Evolutionary conservation across 92 coral and sea anemone genomes (phyloP), one percentile per base, ranked within the genome.

Genomic region (Actinernus sp.): DNA sequence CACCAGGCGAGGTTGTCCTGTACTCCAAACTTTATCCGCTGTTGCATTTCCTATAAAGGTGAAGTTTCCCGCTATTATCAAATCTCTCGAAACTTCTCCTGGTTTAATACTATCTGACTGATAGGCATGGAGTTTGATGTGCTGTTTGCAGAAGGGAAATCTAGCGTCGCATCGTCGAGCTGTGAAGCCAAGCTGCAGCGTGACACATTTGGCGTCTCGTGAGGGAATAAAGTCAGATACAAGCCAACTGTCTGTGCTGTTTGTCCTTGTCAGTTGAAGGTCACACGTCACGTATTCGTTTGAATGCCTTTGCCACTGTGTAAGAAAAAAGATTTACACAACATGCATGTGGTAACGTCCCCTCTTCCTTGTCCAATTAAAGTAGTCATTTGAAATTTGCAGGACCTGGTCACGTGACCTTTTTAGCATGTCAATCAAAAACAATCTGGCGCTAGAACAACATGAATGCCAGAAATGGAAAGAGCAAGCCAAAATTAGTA

Each of bases 231-330:
- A 82, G 14, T 87, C 78, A 4, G 93, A 87, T 36, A 81, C 63
- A 27, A 87, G 37, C 93, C 93, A 87, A 65, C 78, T 87, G 74
- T 87, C 63, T 0, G 93, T 69, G 40, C 55, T 61, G 41, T 65
- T 82, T 23, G 71, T 69, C 39, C 19, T 21, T 0, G 93, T 87
- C 25, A 71, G 59, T 23, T 61, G 38, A 11, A 87, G 63, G 49
- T 87, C 93, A 31, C 93, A 87, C 14, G 73, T 82, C 2, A 63
- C 70, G 71, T 87, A 82, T 13, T 80, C 81, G 5, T 74, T 84
- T 4, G 85, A 56, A 22, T 66, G 54, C 19, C 89, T 73, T 52
- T 65, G 48, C 93, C 93, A 87, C 93, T 87, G 68, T 40, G 31
- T 48, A n/a, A 55, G 14, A 49, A 12, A 46, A 1, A 16, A 40